Evolutionary conservation across 2,888 invertebrate species (phyloP).

Genomic region (Torymus aiolomorphi): DNA sequence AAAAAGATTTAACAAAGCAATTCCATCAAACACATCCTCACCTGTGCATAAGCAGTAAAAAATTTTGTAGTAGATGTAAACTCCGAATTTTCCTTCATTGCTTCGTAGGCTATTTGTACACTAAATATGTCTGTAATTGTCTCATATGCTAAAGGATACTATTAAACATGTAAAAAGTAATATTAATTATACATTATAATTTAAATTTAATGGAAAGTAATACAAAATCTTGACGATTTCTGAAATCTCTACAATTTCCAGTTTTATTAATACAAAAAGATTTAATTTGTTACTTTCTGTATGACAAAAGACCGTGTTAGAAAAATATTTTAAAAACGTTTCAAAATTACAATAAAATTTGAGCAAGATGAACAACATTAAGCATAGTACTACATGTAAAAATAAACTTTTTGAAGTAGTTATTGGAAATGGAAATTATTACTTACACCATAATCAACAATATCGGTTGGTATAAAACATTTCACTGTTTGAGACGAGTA

Average conservation of each 20-base stretch:
- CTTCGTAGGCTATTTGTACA: constrained; percentile 26
- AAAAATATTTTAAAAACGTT: not conserved
- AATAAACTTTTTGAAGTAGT: too few species aligned
- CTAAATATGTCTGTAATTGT: constrained; percentile 37
- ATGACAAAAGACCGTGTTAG: too few species aligned
- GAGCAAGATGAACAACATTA: too few species aligned
- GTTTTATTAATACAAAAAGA: not conserved
- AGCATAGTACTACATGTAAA: too few species aligned
- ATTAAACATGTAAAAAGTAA: not conserved
- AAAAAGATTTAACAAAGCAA: too few species aligned
- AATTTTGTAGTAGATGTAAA: not conserved
- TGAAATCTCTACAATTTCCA: too few species aligned
- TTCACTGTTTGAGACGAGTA: constrained; percentile 8
- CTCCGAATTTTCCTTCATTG: not conserved
- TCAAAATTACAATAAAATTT: not conserved
- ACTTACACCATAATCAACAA: constrained; percentile 24
- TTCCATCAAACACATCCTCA: not conserved
- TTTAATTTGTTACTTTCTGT: too few species aligned
- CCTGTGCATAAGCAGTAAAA: constrained; percentile 11
- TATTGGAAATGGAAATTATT: not conserved
- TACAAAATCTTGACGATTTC: too few species aligned
- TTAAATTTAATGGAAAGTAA: too few species aligned
- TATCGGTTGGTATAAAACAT: constrained; percentile 26
- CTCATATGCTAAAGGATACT: constrained; percentile 14
- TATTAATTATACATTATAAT: too few species aligned